These are phyloP conservation scores for Catharus bicknelli DNA, from an alignment of 2,113 vertebrate genomes.

Conservation along the genomic window DNA sequence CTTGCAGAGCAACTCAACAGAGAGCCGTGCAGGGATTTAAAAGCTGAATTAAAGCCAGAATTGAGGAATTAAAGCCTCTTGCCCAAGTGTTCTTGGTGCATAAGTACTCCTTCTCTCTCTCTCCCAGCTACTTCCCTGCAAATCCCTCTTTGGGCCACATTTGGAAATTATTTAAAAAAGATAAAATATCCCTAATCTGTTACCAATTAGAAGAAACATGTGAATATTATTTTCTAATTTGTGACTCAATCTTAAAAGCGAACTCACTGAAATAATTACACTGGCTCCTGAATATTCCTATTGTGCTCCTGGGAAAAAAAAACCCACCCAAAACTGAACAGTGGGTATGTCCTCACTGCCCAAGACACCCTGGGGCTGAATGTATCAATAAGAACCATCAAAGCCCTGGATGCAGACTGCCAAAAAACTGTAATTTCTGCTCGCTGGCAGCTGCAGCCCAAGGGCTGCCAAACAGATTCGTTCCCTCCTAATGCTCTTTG, in stretches of 20 bases:
- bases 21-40: neutral
- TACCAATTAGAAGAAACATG: constrained; percentile 78
- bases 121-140: neutral
- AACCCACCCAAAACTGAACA: neutral
- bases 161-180: constrained; percentile 76
- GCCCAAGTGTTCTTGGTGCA: neutral
- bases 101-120: neutral
- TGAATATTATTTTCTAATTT: constrained; percentile 82
- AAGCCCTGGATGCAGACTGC: constrained; percentile 5
- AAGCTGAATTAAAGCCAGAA: neutral
- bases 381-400: constrained; percentile 52
- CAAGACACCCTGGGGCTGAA: constrained; percentile 5
- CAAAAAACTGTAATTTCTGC: neutral
- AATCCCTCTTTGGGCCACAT: constrained; percentile 62
- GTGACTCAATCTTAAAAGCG: constrained; percentile 77
- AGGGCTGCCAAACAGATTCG: neutral
- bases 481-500: neutral
- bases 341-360: constrained; percentile 5
- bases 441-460: constrained; percentile 26
- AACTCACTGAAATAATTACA: constrained; percentile 84
- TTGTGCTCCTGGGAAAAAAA: constrained; percentile 48
- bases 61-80: neutral
- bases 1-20: neutral
- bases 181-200: constrained; percentile 74
- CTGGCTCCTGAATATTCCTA: constrained; percentile 69